Evolutionary conservation across 2,888 invertebrate genomes (phyloP), one percentile per base, ranked within the genome.

Genomic region (Chymomyza fuscimana): DNA sequence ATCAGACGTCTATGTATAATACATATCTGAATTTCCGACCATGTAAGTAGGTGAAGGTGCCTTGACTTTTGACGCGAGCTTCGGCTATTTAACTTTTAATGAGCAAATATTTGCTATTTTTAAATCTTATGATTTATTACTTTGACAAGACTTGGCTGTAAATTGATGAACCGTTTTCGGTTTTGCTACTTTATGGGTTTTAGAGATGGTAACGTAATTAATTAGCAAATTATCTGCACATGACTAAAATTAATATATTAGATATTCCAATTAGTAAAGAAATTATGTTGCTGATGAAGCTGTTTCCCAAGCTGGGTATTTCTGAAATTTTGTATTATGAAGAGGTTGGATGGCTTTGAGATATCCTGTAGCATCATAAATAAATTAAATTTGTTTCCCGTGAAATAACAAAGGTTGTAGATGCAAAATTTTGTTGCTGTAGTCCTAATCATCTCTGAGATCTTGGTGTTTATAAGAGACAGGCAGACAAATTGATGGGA

Each of bases 21-120:
- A n/a, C n/a, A n/a, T n/a, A n/a, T 32, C 32, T 36, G 32, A 25
- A 32, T 36, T 32, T 29, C 32, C 32, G 59, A 32, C 59, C n/a
- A 15, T 59, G 59, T 29, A 59, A 19, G 32, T 59, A 59, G 59
- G 59, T 59, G 29, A 59, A 59, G 22, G 15, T n/a, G 25, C 29
- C 32, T 25, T 59, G 15, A 59, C 29, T 59, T 59, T 29, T 32
- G 59, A 19, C 59, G 29, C 25, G 22, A n/a, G 10, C 59, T 59
- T 7, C 12, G 40, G 12, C 40, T 46, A 12, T 46, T 46, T 46
- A 46, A 1, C 40, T 46, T 46, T 12, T 12, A 46, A 12, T 46
- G 12, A 46, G 40, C 40, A 46, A 46, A 46, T 46, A 46, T 46
- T 46, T 46, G 40, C 40, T 46, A 46, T 46, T 46, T 46, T 46